Evolutionary conservation across 2,888 invertebrate genomes (phyloP).

Genomic region (Lucinisca nassula): DNA sequence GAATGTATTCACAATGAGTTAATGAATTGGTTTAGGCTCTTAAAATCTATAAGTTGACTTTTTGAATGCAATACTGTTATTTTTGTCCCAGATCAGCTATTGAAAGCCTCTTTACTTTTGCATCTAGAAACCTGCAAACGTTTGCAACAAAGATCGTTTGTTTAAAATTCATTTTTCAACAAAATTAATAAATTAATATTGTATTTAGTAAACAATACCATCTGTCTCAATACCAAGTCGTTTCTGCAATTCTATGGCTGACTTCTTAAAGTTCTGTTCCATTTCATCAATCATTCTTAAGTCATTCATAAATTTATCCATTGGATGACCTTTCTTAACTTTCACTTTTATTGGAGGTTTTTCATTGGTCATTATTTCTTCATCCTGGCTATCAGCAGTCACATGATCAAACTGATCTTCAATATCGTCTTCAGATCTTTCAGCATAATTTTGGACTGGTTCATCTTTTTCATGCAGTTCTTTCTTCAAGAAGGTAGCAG

Average conservation of each 20-base stretch:
- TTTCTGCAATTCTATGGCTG: conserved; percentile 79
- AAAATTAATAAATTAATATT: no score
- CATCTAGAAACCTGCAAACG: no score
- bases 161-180: no score
- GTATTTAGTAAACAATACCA: conserved; percentile 71
- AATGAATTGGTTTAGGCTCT: no score
- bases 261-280: conserved; percentile 80
- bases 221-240: conserved; percentile 77
- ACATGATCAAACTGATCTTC: conserved; percentile 37
- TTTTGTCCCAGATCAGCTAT: no score
- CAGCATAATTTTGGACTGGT: conserved; percentile 23
- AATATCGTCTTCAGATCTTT: conserved; percentile 23
- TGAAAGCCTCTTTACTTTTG: no score
- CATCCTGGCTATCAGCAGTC: background rate
- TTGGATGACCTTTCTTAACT: conserved; percentile 73
- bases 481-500: conserved; percentile 49
- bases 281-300: conserved; percentile 77
- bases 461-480: conserved; percentile 52
- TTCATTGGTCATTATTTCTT: conserved; percentile 33
- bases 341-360: conserved; percentile 72
- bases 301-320: conserved; percentile 81
- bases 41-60: no score
- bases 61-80: no score
- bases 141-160: no score
- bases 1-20: no score